Base-by-base conservation (phyloP, 2,888 invertebrate genomes). In the Neria commutata region DNA sequence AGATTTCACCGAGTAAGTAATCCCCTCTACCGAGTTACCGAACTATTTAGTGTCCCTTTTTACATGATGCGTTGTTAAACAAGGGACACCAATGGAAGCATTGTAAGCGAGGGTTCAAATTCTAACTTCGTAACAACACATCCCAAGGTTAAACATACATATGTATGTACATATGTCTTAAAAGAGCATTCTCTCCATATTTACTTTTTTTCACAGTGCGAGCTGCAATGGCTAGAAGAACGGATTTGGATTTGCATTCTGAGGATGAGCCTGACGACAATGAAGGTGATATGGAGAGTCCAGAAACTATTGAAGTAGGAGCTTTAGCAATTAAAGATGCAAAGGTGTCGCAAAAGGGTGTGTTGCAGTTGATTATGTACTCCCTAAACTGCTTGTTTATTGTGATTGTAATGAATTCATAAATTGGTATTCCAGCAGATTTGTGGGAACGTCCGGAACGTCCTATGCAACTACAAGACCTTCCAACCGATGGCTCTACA, bases 261-360 rank as follows among this genome's bases (percentile, higher is more conserved):
- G 58, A 69, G 57, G 76, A 74, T 21, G 67, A 64, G 6, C 68
- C 70, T 1, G 69, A 73, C 17, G 67, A 72, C 65, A 71, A 76
- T 14, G 81, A 80, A 48, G n/a, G n/a, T n/a, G 80, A 79, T 2
- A 68, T 74, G 17, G 81, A 81, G 37, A 81, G 79, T 50, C 77
- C 81, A 0, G 73, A 72, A 34, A 75, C 72, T 29, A 76, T 81
- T 25, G 81, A 81, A 68, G 67, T 72, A 1, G 81, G 78, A 5
- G 67, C 70, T 1, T 64, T 81, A 49, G 75, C 75, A 25, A 80
- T 81, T 49, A 65, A 74, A 47, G 58, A 69, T 3, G 63, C 66
- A 10, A 71, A 69, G 54, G 54, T 63, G 1, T 56, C 62, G 4
- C 70, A 68, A 54, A 77, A 77, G 68, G 76, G 79, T 77, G 48